Evolutionary conservation across 2,113 vertebrate genomes (phyloP).

Genomic region (Corythornis cristatus): DNA sequence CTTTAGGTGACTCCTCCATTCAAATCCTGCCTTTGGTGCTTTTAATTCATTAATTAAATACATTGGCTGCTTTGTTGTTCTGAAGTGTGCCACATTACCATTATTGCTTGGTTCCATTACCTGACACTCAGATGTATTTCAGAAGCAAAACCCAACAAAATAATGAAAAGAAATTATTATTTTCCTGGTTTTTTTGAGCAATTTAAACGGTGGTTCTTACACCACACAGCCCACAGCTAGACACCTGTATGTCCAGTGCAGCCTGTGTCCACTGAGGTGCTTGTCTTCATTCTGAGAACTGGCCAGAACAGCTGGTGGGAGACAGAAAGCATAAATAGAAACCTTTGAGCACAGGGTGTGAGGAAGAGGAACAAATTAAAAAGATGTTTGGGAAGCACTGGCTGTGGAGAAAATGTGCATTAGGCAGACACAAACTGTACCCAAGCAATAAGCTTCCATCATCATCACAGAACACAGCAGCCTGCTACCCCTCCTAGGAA

Average conservation of each 20-base stretch:
- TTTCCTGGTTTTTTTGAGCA: neutral
- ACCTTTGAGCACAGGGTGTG: neutral
- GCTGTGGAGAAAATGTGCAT: neutral
- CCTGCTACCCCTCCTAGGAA: neutral
- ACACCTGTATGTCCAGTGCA: neutral
- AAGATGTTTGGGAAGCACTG: neutral
- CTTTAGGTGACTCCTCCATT: neutral
- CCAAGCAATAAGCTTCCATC: neutral
- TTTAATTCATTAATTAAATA: constrained; percentile 1
- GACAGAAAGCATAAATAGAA: neutral
- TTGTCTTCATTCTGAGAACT: neutral
- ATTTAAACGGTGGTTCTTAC: neutral
- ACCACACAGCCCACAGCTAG: neutral
- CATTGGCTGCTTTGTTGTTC: neutral
- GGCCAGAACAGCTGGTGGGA: neutral
- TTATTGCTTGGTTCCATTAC: neutral
- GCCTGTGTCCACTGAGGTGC: neutral
- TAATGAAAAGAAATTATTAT: neutral
- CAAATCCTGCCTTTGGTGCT: neutral
- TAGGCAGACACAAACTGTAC: neutral
- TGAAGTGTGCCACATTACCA: neutral
- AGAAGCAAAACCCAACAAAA: neutral
- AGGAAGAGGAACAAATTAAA: neutral
- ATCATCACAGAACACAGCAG: neutral
- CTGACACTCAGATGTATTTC: neutral